Base-by-base conservation (phyloP, 2,797 vertebrate species). In the Pangasius macronema region DNA sequence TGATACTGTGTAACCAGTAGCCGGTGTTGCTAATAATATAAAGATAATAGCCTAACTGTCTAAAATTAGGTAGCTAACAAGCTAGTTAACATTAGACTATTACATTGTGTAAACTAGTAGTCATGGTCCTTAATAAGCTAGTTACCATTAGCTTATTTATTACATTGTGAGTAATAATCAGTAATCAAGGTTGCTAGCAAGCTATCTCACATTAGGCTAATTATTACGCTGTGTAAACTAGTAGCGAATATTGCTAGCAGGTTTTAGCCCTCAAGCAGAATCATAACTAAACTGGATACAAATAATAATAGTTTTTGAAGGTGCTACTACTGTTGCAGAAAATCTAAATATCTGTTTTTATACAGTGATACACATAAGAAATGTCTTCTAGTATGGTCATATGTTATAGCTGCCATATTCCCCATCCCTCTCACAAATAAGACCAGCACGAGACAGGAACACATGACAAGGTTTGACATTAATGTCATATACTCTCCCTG, bases 401-500 rank as follows among this genome's bases (percentile, higher is more conserved):
- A 10, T 63, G 80, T 10, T 20, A 39, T n/a, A n/a, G 30, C 7
- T 51, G 46, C 61, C 63, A 68, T 83, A 51, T 33, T 33, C 3
- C 7, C 63, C 46, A 33, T 83, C n/a, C 46, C 16, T 13, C 61
- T 63, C 61, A 36, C 63, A 30, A 70, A 80, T 68, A 39, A 85
- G 46, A 53, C 3, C 13, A 20, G 73, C 33, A 27, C 27, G 59
- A 77, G 59, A 68, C 59, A 42, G 76, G 27, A 67, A 51, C 81
- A 30, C 22, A 39, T 22, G 36, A 33, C 33, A 42, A 22, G 63
- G 24, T 70, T 33, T 86, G 63, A 72, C 49, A 67, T 42, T 20
- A 55, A 57, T 46, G 61, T 68, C 46, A 83, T 68, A 67, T 68
- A 83, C 5, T 4, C n/a, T 83, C 63, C 82, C 63, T n/a, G 42